Evolutionary conservation across 2,888 invertebrate genomes (phyloP).

Genomic region (Azorinus chamasolen): DNA sequence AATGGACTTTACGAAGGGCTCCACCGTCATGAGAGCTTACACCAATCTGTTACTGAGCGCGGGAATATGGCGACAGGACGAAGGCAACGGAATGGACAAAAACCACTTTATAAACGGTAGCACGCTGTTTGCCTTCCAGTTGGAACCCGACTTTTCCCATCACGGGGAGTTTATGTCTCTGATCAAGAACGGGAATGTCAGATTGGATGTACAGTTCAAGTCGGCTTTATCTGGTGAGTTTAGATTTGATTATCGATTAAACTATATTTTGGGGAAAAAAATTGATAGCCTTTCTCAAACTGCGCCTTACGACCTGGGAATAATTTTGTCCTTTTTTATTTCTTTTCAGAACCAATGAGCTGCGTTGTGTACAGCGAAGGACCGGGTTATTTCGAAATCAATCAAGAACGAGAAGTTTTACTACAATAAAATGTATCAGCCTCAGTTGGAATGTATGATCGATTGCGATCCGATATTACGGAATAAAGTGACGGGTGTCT

Average conservation of each 20-base stretch:
- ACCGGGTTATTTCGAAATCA: constrained; percentile 16
- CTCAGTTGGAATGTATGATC: constrained; percentile 35
- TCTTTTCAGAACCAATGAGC: constrained; percentile 30
- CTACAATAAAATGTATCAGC: constrained; percentile 11
- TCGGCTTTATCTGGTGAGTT: no score
- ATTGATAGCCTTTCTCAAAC: no score
- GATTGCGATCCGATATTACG: constrained; percentile 24
- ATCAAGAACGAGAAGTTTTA: constrained; percentile 16
- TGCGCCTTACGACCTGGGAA: no score
- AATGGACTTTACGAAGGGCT: no score
- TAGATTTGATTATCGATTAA: no score
- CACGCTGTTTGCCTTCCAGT: constrained; percentile 37
- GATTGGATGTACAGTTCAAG: no score
- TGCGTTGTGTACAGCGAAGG: constrained; percentile 20
- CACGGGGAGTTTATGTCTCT: constrained; percentile 32
- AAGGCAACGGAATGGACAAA: no score
- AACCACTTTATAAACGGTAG: constrained; percentile 31
- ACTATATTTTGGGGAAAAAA: no score
- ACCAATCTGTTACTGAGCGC: constrained; percentile 25
- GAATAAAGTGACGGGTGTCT: constrained; percentile 26
- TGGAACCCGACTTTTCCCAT: no score
- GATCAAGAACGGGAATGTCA: no score
- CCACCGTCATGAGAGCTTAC: constrained; percentile 28
- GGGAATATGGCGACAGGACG: constrained; percentile 40
- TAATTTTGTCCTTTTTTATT: no score